These are phyloP conservation scores for Crematogaster levior DNA, from an alignment of 2,888 invertebrate species.

Conservation along the genomic window DNA sequence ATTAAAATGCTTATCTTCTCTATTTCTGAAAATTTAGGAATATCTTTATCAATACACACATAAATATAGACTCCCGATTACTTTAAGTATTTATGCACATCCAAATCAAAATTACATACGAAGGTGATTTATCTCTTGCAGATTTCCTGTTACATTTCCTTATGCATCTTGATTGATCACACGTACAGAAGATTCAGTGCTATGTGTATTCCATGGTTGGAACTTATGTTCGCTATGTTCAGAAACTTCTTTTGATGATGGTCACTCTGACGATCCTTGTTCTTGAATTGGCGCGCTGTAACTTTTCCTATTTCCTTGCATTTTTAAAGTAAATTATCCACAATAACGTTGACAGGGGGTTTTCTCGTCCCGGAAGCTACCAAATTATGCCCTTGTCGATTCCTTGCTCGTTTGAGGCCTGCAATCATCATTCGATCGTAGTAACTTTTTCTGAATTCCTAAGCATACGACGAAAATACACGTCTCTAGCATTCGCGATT, in stretches of 20 bases:
- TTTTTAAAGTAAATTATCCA: constrained; percentile 45
- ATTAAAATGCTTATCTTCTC: neutral
- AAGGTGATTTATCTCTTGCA: neutral
- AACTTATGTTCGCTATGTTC: neutral
- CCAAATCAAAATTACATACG: neutral
- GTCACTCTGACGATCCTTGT: neutral
- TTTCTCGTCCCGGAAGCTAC: constrained; percentile 6
- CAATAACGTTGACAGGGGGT: neutral
- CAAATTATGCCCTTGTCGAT: constrained; percentile 9
- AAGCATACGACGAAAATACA: constrained; percentile 23
- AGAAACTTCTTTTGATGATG: constrained; percentile 3
- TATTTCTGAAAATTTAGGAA: neutral
- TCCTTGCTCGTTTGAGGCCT: constrained; percentile 7
- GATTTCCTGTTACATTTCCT: neutral
- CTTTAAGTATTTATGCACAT: neutral
- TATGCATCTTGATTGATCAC: neutral
- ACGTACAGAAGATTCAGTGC: neutral
- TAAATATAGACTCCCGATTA: neutral
- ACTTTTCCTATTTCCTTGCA: constrained; percentile 35
- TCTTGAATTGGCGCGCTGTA: neutral
- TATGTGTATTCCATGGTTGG: neutral
- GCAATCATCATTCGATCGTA: constrained; percentile 45
- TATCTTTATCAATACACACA: neutral
- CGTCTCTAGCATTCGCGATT: constrained; percentile 4
- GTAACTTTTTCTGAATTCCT: constrained; percentile 32